Base-by-base conservation (phyloP, 2,113 vertebrate species). In the Atherinomorus stipes region DNA sequence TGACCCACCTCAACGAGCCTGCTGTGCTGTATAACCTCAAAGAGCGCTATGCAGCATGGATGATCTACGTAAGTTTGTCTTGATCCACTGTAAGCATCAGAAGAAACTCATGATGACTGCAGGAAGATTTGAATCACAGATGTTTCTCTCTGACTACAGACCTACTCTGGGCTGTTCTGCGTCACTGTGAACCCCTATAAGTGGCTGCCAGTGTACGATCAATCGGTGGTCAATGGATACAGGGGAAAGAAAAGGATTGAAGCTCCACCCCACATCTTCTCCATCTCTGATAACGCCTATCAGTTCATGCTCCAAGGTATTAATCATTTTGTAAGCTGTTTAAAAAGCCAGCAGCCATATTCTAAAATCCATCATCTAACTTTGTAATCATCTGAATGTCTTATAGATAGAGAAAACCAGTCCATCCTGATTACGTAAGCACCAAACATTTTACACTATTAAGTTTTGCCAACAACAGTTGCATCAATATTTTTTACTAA, bases 21-120 rank as follows among this genome's bases (percentile, higher is more conserved):
- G 2, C 93, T 79, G 94, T 95, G 86, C 83, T 95, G 72, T 94
- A 93, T 65, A 95, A 94, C 93, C 95, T 98, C 89, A 97, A 97
- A 95, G 96, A 97, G 76, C 95, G 94, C 49, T 96, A 96, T 0
- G 94, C 94, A 40, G 90, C 95, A 56, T 97, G 96, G 96, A 98
- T 98, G 96, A 97, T 97, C 93, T 98, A 97, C 0, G 96, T 97
- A 88, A 68, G 44, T 68, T 45, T 47, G 51, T 31, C 44, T 51
- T 40, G 4, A 57, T 57, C 28, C 21, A 18, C n/a, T n/a, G n/a
- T 31, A 31, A 64, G 21, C 23, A 25, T n/a, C 40, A 34, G 50
- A 1, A 22, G 26, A 44, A 45, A 52, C 34, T 23, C 0, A 1
- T 9, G n/a, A 26, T 15, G 18, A 50, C n/a, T 51, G 21, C 25